phyloP scores from a whole-genome alignment of 2,113 vertebrate genomes.

The Pseudois nayaur region DNA sequence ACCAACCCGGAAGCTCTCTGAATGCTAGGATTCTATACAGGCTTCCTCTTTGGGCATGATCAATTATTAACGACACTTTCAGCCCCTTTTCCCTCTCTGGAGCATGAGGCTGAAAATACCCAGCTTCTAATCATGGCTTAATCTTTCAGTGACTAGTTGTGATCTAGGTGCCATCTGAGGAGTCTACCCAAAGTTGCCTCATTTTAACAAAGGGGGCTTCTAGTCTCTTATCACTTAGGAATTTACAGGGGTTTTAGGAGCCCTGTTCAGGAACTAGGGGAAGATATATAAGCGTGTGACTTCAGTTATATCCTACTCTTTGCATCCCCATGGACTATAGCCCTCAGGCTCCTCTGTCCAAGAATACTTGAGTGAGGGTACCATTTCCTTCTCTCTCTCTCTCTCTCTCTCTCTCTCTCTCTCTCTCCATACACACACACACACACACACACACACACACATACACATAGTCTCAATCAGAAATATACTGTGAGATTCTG shows the following conservation, averaged over 20 bases:
- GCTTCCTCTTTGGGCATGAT: background rate
- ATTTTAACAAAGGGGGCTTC: background rate
- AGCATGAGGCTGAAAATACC: background rate
- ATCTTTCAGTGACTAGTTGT: background rate
- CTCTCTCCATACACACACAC: too few species aligned
- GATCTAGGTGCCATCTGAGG: background rate
- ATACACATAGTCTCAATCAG: background rate
- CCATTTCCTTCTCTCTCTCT: background rate
- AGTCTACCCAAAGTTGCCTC: background rate
- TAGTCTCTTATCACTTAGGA: background rate
- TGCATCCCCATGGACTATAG: background rate
- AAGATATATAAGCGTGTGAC: background rate
- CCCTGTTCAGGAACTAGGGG: background rate
- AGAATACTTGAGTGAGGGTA: background rate
- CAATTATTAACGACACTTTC: background rate
- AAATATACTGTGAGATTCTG: background rate
- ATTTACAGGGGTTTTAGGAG: background rate
- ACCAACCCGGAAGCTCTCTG: background rate
- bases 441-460: accelerated
- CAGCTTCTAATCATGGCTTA: background rate
- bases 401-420: too few species aligned
- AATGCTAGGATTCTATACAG: background rate
- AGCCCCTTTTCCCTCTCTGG: background rate
- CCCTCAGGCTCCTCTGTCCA: background rate
- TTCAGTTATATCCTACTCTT: background rate